A percentile compares a stretch with the other conserved stretches of the same genome.
These are phyloP conservation scores for Mesochorus sp. DNA, from an alignment of 2,888 invertebrate species.

Conservation along the genomic window DNA sequence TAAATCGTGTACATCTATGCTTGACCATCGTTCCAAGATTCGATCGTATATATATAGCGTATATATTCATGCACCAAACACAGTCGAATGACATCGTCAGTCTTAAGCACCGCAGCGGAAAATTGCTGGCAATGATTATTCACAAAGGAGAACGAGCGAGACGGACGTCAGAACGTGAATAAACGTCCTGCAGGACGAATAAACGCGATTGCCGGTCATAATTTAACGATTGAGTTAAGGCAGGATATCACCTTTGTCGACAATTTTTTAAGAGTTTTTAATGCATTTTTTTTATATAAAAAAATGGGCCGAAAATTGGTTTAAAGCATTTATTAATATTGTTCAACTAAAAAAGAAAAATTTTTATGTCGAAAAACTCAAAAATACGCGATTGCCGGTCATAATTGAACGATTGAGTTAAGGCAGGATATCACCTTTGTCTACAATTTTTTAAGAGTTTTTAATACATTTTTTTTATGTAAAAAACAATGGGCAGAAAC, in stretches of 20 bases:
- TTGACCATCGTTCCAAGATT: slow-evolving; percentile 34
- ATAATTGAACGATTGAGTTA: too few relatives aligned
- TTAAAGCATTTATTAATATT: too few relatives aligned
- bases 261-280: too few relatives aligned
- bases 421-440: too few relatives aligned
- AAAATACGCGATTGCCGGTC: too few relatives aligned
- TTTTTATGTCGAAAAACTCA: too few relatives aligned
- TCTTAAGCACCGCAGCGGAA: slow-evolving; percentile 7
- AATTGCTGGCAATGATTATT: slow-evolving; percentile 22
- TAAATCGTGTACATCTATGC: slow-evolving; percentile 28
- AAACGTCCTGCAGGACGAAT: background rate
- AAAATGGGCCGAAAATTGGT: background rate
- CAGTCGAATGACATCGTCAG: slow-evolving; percentile 20
- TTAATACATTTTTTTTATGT: too few relatives aligned
- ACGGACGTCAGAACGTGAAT: background rate
- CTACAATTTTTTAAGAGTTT: too few relatives aligned
- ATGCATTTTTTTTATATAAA: too few relatives aligned
- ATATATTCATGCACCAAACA: slow-evolving; percentile 28
- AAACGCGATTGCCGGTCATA: background rate
- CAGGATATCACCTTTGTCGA: too few relatives aligned
- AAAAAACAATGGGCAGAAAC: too few relatives aligned
- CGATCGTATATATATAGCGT: slow-evolving; percentile 11
- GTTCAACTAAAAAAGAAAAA: too few relatives aligned
- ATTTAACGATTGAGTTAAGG: background rate
- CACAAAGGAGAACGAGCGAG: background rate